Evolutionary conservation across 2,888 invertebrate genomes (phyloP), one percentile per base, ranked within the genome.

Genomic region (Lasius fuliginosus): DNA sequence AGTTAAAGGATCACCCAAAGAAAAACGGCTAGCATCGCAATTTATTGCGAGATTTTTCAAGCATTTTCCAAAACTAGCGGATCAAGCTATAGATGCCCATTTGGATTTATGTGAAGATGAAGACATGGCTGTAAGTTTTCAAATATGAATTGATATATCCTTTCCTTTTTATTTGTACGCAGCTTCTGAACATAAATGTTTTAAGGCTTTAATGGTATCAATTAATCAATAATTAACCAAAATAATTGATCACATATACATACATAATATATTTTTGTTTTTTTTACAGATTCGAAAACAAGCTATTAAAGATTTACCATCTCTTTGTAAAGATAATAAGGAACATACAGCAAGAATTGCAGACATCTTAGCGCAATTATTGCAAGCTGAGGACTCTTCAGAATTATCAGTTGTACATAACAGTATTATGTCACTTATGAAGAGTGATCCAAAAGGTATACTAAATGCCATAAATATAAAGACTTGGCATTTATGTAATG

Each of bases 101-200:
- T 97, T 99, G 91, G 99, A 99, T 96, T 96, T 99, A 8, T 99
- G 99, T 94, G 99, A 99, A 95, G 99, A 99, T 96, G 98, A 98
- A 93, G 99, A 99, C 95, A 96, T 98, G 92, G 97, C 97, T 94
- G 98, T 99, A 95, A 96, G 96, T 96, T 92, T 84, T 18, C 18
- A 23, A 60, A 71, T 62, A 49, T 30, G 6, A 11, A 9, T 75
- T 0, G 33, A 12, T 27, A 33, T 58, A 23, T 23, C 23, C 23
- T 23, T 23, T 23, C 23, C 23, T 23, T 23, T 69, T 33, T 11
- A 11, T 9, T 3, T 6, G 46, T 18, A n/a, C 27, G 0, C 5
- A 27, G 11, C 12, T 42, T 49, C 12, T 23, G n/a, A 27, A 58
- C 1, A n/a, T 46, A 15, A 1, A 15, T 60, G 1, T 62, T 49